These are phyloP conservation scores for Andrena marginata DNA, from an alignment of 2,888 invertebrate genomes.

Conservation along the genomic window DNA sequence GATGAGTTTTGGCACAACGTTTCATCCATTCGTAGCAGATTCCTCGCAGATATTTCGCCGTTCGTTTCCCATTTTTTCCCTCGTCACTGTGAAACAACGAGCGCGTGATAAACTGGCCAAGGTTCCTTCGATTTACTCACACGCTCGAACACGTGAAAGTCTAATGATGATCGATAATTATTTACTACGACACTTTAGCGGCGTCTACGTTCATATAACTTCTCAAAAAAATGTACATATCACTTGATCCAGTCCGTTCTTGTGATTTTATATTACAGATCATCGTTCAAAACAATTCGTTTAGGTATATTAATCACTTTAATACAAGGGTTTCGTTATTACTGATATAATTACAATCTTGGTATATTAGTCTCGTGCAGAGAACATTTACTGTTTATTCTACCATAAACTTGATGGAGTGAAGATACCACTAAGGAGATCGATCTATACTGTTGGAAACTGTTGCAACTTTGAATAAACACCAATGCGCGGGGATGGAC, in stretches of 20 bases:
- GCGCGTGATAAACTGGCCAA: conserved; percentile 52
- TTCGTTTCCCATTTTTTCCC: conserved; percentile 16
- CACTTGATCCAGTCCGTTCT: neutral
- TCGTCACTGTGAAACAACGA: conserved; percentile 23
- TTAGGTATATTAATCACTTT: neutral
- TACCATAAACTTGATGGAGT: no score
- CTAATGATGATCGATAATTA: conserved; percentile 49
- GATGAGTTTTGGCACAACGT: neutral
- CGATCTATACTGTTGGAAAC: no score
- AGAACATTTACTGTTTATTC: no score
- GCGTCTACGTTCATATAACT: neutral
- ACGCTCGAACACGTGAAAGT: conserved; percentile 39
- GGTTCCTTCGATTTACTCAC: conserved; percentile 32
- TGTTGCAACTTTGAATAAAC: no score
- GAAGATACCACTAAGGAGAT: no score
- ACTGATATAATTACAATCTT: no score
- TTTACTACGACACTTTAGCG: conserved; percentile 13
- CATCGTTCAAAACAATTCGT: neutral
- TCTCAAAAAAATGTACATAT: neutral
- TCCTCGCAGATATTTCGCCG: neutral
- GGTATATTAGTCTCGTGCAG: no score
- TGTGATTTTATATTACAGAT: neutral
- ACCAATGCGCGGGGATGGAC: no score
- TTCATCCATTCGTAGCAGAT: conserved; percentile 22
- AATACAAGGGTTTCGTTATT: neutral